These are phyloP conservation scores for Spea bombifrons DNA, from an alignment of 2,113 vertebrate species.

Conservation along the genomic window DNA sequence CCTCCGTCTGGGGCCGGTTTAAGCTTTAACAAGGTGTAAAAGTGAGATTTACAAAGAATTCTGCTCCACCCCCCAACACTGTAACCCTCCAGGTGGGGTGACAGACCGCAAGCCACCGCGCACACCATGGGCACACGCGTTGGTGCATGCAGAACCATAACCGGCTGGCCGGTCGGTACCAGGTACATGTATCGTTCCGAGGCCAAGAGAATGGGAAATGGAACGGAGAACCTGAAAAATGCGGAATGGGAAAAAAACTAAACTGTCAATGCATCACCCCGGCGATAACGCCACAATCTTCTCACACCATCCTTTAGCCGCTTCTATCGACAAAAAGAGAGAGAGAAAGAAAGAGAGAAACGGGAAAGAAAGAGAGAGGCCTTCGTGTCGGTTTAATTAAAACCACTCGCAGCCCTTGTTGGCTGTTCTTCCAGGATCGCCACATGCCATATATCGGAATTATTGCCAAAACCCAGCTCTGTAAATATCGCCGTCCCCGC, in stretches of 20 bases:
- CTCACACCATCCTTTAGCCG: neutral
- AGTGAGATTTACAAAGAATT: neutral
- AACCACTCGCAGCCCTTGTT: constrained; percentile 51
- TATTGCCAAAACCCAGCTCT: constrained; percentile 60
- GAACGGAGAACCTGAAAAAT: too few species aligned
- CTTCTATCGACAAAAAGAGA: neutral
- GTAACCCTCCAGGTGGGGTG: neutral
- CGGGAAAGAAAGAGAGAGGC: neutral
- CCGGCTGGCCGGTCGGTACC: too few species aligned
- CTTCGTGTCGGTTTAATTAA: constrained; percentile 55
- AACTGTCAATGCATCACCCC: too few species aligned
- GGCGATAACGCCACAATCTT: too few species aligned
- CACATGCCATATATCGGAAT: constrained; percentile 53
- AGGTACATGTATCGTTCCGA: too few species aligned
- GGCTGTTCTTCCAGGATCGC: constrained; percentile 46
- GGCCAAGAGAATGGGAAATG: too few species aligned
- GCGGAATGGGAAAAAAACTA: too few species aligned
- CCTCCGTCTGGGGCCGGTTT: neutral
- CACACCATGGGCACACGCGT: too few species aligned
- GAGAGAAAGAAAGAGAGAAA: neutral
- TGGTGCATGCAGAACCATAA: too few species aligned
- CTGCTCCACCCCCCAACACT: neutral
- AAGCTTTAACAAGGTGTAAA: neutral
- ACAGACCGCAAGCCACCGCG: too few species aligned
- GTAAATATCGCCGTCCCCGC: constrained; percentile 59